Base-by-base conservation (phyloP, 92 coral and sea anemone species). In the Phymanthus crucifer region DNA sequence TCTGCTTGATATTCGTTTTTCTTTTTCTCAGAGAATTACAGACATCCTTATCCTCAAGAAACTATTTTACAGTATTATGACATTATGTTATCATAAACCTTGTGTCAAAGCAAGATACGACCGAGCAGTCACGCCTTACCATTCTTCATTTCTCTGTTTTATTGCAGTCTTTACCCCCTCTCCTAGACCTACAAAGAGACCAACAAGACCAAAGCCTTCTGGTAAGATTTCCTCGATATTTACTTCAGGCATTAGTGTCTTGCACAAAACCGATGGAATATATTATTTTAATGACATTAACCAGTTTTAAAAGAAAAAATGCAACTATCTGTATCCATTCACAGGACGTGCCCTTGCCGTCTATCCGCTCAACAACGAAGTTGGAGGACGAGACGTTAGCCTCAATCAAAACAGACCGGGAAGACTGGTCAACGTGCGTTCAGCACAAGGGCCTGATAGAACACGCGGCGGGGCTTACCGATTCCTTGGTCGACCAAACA, bases 331-430 rank as follows among this genome's bases (percentile, higher is more conserved):
- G 14, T 6, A 9, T 43, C 0, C 14, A 2, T 43, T 10, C 48
- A 43, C 48, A 71, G 94, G 94, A 1, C 91, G 89, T 1, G 88
- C 88, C 40, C 74, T 90, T 32, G 91, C 91, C 21, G 73, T 87
- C 33, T 87, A 83, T 64, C 88, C 91, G 3, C 88, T 87, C 23
- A 87, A 83, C 66, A 83, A 78, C 38, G 58, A 27, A 6, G 80
- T 77, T 6, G 40, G 46, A 5, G 88, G 91, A 66, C 73, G 77
- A 21, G 91, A 87, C 45, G 38, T 87, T 21, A 87, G 91, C 73
- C 56, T 74, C 18, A 77, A 71, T 33, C 73, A 75, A 37, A 87
- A 87, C 78, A 32, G 78, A 26, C 31, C 73, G 13, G 91, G 85
- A 72, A 66, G 23, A 37, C 80, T 73, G 21, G 40, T 61, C 21